Base-by-base conservation (phyloP, 2,113 vertebrate genomes). In the Entomyzon cyanotis region DNA sequence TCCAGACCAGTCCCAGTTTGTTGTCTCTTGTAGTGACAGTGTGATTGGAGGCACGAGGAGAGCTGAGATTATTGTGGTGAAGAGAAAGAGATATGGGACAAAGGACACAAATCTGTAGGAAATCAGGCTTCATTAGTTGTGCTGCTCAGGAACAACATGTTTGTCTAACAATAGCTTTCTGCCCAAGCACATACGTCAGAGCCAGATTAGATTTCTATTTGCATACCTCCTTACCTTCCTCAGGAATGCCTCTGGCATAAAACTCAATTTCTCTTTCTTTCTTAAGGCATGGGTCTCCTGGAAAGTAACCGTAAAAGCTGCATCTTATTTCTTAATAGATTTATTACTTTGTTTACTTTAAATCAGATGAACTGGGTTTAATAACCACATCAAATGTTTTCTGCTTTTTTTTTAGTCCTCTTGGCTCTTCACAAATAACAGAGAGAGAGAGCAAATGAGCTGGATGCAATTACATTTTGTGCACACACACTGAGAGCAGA, bases 201-300 rank as follows among this genome's bases (percentile, higher is more conserved):
- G 73, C 42, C 91, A 96, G 95, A 95, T 96, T 95, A 97, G 78
- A 90, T 95, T 96, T 79, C 95, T 91, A 94, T 95, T 96, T 94
- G 89, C 91, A 89, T 89, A 69, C 70, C 84, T 96, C 78, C 25
- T 94, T 94, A 95, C 95, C 95, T 95, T 95, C 49, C 84, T 91
- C 15, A 5, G 65, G 78, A 95, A 90, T 79, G 87, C 84, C 81
- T 89, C 58, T 0, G 10, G 81, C 74, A 65, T 35, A 71, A 65
- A 87, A 41, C 58, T 68, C 58, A 22, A 25, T 81, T 71, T 86
- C 60, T 89, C 73, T 67, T 74, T 37, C 77, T 64, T 85, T 62
- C 70, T 79, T 49, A 64, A 87, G 62, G 65, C 84, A 82, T 11
- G 24, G 47, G 21, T 67, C 52, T 87, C 62, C 65, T 73, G 70